These are phyloP conservation scores for Dione vanillae DNA, from an alignment of 2,888 invertebrate species.

Conservation along the genomic window DNA sequence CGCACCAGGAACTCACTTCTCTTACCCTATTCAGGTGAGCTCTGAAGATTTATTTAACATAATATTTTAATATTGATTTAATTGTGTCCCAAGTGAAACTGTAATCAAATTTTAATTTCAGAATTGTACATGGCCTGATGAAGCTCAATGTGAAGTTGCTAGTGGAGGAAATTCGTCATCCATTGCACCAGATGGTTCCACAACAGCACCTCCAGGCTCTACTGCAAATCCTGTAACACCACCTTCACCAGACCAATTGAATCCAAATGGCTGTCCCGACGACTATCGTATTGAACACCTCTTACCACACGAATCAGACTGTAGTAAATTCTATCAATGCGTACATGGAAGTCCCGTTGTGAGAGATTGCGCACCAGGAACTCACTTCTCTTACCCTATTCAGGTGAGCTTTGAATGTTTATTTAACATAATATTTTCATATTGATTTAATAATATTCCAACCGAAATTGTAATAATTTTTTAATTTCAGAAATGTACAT, in stretches of 20 bases:
- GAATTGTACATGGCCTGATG: background rate
- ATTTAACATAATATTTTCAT: background rate
- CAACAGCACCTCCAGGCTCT: too few relatives aligned
- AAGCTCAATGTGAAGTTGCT: background rate
- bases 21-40: constrained; percentile 58
- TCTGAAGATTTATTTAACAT: constrained; percentile 5
- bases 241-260: too few relatives aligned
- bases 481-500: background rate
- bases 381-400: constrained; percentile 11
- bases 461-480: background rate
- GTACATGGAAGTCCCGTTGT: too few relatives aligned
- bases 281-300: too few relatives aligned
- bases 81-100: background rate
- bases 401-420: constrained; percentile 55
- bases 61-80: too few relatives aligned
- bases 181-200: too few relatives aligned
- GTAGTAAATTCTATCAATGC: too few relatives aligned
- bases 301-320: too few relatives aligned
- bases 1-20: constrained; percentile 56
- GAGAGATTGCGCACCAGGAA: background rate
- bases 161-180: too few relatives aligned
- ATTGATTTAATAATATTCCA: background rate
- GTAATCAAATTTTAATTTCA: background rate
- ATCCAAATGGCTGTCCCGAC: too few relatives aligned
- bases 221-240: too few relatives aligned